Evolutionary conservation across 2,797 vertebrate genomes (phyloP), one percentile per base, ranked within the genome.

Genomic region (Karalla daura): DNA sequence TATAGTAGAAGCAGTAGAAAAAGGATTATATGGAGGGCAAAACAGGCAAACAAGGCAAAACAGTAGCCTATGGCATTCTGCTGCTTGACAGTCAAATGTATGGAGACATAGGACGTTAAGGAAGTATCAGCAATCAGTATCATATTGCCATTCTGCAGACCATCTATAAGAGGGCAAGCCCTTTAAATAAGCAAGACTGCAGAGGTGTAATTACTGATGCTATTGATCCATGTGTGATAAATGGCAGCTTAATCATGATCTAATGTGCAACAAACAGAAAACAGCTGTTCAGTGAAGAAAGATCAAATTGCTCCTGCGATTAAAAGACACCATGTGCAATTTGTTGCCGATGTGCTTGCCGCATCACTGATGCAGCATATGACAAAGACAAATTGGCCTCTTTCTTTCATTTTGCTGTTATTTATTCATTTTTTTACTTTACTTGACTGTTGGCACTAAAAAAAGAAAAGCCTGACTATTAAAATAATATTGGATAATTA

Each of bases 221-320:
- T 85, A 90, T 87, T 87, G 86, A 88, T 91, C 84, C 44, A 70
- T 68, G 76, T 51, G 66, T 87, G 83, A 90, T 83, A 43, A 86
- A 89, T 63, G 64, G 54, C 66, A 58, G 54, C 17, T 45, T 76
- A 66, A 85, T 79, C 65, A 47, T 64, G 56, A 84, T 67, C 59
- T 78, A 66, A 84, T 80, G 75, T 71, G 53, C 37, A 51, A 75
- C 78, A 72, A 80, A 83, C 63, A 72, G 44, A 78, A 88, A 83
- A 77, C 74, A 83, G 49, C 78, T 89, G 85, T 80, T 83, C 52
- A 65, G 69, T 25, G 73, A 40, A 73, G 39, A 81, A 80, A 70
- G 63, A 76, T 89, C 40, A 86, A 79, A 80, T 66, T 58, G 44
- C 28, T 23, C 21, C 52, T 39, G 20, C 36, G 62, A 72, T 74